Percentiles rank a stretch among this genome's conserved stretches.
These are phyloP conservation scores for Gerris lacustris DNA, from an alignment of 2,888 invertebrate genomes.

Conservation along the genomic window DNA sequence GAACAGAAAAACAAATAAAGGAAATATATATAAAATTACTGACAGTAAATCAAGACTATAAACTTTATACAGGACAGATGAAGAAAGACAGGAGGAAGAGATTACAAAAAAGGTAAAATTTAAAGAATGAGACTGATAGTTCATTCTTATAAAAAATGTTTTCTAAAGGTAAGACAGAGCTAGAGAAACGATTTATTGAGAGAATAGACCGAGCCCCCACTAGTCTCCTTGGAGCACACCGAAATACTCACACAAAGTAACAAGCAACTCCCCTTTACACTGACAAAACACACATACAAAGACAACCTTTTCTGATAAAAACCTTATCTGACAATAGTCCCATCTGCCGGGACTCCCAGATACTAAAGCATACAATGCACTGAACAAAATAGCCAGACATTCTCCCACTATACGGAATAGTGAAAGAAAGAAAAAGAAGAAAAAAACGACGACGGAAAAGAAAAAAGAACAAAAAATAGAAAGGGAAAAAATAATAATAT, in stretches of 20 bases:
- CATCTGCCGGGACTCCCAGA: background rate
- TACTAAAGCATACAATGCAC: no score
- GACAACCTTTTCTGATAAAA: background rate
- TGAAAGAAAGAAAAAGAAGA: background rate
- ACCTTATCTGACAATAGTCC: slow-evolving; percentile 3
- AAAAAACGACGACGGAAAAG: no score
- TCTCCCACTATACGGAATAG: background rate
- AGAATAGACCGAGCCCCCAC: background rate
- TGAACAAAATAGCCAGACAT: background rate
- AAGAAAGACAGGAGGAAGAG: no score
- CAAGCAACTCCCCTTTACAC: background rate
- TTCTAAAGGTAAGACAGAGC: background rate
- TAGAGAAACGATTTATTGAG: background rate
- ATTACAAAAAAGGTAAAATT: no score
- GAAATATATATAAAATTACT: no score
- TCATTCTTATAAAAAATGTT: no score
- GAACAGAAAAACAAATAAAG: no score
- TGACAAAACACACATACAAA: background rate
- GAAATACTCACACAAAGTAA: background rate
- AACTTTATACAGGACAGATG: no score
- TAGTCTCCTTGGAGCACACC: background rate
- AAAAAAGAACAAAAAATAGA: no score
- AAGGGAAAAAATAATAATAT: no score
- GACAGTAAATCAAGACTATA: no score
- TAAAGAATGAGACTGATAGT: no score